Conservation (phyloP, 1,140 invertebrate species). For the Prorops nasuta region DNA sequence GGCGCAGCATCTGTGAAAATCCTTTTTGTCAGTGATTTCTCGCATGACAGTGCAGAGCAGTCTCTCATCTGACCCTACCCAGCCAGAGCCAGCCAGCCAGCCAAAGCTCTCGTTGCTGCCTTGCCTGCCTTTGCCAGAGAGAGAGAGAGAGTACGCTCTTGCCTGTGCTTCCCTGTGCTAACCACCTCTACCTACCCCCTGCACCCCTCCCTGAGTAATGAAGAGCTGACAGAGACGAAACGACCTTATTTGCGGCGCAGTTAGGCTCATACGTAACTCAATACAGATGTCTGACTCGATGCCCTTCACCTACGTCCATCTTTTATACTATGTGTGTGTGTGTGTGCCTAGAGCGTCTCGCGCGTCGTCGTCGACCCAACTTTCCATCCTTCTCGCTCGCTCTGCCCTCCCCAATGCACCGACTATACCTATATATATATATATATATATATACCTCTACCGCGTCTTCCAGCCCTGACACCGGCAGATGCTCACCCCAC, state of each 20-base stretch:
- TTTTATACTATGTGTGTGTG: too few relatives aligned
- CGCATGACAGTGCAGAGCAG: conserved; percentile 4
- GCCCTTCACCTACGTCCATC: too few relatives aligned
- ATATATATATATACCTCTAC: conserved; percentile 14
- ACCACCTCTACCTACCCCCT: too few relatives aligned
- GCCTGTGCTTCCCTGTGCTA: too few relatives aligned
- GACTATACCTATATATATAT: conserved; percentile 4
- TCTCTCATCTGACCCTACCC: neutral
- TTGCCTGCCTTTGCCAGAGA: neutral
- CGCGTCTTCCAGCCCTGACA: conserved; percentile 12
- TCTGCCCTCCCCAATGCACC: too few relatives aligned
- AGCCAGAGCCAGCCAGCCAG: neutral
- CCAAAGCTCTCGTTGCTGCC: neutral
- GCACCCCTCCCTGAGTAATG: too few relatives aligned
- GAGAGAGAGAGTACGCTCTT: too few relatives aligned
- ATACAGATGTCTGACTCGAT: conserved; percentile 16
- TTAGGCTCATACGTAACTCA: conserved; percentile 1
- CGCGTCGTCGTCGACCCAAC: too few relatives aligned
- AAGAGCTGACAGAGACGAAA: conserved; percentile 39
- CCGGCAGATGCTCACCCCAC: too few relatives aligned
- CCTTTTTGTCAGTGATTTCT: conserved; percentile 14
- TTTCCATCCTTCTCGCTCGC: too few relatives aligned
- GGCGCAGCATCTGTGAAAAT: conserved; percentile 23
- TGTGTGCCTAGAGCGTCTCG: too few relatives aligned
- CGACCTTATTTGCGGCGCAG: conserved; percentile 28